phyloP scores from a whole-genome alignment of 2,797 vertebrate genomes.

The Alosa sapidissima region DNA sequence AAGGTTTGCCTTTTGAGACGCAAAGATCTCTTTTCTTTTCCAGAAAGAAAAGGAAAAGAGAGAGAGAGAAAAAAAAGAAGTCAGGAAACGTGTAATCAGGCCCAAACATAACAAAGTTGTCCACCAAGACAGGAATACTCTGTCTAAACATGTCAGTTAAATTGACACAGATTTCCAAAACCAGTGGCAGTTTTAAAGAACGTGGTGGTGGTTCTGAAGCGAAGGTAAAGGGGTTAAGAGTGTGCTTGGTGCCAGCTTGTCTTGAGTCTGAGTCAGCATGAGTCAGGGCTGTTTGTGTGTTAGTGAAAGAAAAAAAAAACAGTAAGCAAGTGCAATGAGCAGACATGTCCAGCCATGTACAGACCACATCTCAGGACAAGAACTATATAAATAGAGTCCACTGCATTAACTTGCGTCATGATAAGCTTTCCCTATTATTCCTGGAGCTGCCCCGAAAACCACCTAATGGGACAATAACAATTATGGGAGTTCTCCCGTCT shows the following conservation, averaged over 20 bases:
- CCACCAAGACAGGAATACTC: neutral
- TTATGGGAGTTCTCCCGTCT: neutral
- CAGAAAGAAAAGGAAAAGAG: neutral
- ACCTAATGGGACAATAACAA: neutral
- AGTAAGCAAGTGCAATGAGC: neutral
- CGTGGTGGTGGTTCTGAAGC: neutral
- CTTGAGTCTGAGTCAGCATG: constrained; percentile 15
- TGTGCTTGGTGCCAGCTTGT: neutral
- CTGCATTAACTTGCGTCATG: neutral
- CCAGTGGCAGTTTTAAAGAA: neutral
- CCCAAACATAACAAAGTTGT: constrained; percentile 1
- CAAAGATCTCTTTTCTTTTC: neutral
- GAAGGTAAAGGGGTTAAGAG: neutral
- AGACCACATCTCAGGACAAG: constrained; percentile 9
- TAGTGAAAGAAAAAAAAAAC: neutral
- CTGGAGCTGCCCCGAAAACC: neutral
- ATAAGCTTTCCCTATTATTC: neutral
- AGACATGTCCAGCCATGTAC: constrained; percentile 25
- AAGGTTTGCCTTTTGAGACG: neutral
- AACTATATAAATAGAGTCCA: neutral
- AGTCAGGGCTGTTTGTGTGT: neutral
- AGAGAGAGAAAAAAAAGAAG: neutral
- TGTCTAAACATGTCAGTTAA: neutral
- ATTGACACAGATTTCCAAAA: neutral
- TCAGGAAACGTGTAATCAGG: neutral